Percentiles rank a stretch among this genome's conserved stretches.
phyloP scores from a whole-genome alignment of 2,888 invertebrate genomes.

The Ommatoiulus sabulosus region DNA sequence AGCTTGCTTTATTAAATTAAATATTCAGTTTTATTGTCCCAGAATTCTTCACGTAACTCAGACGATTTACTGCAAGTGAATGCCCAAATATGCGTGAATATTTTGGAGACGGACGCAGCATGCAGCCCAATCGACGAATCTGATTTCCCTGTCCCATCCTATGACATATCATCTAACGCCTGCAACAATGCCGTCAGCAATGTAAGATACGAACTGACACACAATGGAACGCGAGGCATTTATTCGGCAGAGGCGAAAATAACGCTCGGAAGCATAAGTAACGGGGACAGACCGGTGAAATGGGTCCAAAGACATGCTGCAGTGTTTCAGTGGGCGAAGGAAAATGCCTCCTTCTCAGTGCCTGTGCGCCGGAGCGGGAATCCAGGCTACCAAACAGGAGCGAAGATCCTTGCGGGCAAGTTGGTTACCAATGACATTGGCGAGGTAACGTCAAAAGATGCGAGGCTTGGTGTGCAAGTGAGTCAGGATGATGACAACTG shows the following conservation, averaged over 20 bases:
- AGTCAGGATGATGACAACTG: constrained; percentile 49
- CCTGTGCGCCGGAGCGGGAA: constrained; percentile 51
- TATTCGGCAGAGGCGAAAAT: constrained; percentile 37
- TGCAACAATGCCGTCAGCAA: constrained; percentile 49
- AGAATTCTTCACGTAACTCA: neutral
- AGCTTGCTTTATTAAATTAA: neutral
- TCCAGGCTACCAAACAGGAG: constrained; percentile 55
- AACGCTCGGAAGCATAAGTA: constrained; percentile 43
- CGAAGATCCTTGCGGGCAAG: constrained; percentile 54
- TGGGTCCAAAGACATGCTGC: constrained; percentile 49
- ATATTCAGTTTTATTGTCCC: neutral
- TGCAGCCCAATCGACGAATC: neutral
- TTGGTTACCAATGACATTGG: neutral
- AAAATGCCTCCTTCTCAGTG: neutral
- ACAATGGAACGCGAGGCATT: constrained; percentile 55
- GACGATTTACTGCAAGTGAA: constrained; percentile 47
- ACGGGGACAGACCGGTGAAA: neutral
- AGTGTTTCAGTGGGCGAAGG: neutral
- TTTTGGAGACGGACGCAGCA: neutral
- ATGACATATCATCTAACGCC: neutral
- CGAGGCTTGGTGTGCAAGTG: neutral
- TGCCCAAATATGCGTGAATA: constrained; percentile 35
- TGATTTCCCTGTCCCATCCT: constrained; percentile 14
- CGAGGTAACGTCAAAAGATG: neutral
- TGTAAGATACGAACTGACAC: constrained; percentile 35